A percentile compares a stretch with the other conserved stretches of the same genome.
Conservation (phyloP, 2,797 vertebrate genomes). For the Dendrocincla tyrannina region DNA sequence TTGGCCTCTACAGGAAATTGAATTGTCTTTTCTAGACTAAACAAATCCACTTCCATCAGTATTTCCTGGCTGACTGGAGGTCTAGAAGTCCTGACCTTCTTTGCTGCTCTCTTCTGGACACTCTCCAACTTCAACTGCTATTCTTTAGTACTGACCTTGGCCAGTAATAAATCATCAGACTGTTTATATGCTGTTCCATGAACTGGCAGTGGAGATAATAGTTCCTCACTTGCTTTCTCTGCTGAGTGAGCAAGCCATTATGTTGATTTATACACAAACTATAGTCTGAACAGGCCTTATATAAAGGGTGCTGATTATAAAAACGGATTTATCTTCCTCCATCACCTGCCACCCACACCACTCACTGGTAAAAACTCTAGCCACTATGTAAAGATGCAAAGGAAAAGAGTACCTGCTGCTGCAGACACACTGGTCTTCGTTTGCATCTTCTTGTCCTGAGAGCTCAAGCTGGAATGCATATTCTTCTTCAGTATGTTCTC, state of each 20-base stretch:
- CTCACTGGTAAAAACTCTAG: not conserved
- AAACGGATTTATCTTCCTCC: not conserved
- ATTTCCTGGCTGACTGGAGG: slow-evolving; percentile 35
- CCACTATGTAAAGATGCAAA: not conserved
- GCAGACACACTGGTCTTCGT: not conserved
- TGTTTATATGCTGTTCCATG: not conserved
- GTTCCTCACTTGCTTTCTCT: not conserved
- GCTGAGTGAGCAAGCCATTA: not conserved
- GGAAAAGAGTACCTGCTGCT: slow-evolving; percentile 61
- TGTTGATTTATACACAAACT: not conserved
- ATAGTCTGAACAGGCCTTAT: not conserved
- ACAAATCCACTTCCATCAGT: slow-evolving; percentile 14
- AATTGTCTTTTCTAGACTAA: slow-evolving; percentile 42
- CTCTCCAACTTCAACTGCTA: not conserved
- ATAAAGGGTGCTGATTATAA: not conserved
- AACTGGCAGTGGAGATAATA: not conserved
- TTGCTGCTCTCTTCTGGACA: not conserved
- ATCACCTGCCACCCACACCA: not conserved
- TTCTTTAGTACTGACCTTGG: not conserved
- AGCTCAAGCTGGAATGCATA: not conserved
- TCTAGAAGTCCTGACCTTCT: slow-evolving; percentile 11
- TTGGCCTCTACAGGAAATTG: not conserved
- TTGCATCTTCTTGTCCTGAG: slow-evolving; percentile 21
- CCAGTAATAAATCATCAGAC: not conserved
- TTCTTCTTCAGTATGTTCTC: slow-evolving; percentile 8